Conservation (phyloP, 2,797 vertebrate species). For the Sylvia borin region DNA sequence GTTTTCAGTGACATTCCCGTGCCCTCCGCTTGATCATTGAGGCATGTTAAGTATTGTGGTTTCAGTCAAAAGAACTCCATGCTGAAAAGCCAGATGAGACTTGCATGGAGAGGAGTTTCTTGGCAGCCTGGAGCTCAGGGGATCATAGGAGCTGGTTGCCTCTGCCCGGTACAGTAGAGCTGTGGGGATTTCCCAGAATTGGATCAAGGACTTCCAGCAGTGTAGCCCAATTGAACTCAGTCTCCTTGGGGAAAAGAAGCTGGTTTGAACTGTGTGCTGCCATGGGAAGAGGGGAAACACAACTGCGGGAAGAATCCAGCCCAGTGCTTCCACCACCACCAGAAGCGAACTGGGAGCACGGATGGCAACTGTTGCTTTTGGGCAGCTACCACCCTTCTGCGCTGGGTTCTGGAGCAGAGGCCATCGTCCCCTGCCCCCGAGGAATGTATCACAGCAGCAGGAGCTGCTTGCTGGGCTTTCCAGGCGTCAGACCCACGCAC, state of each 20-base stretch:
- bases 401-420: neutral
- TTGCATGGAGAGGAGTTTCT: conserved; percentile 53
- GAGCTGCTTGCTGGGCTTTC: neutral
- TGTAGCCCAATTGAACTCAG: conserved; percentile 22
- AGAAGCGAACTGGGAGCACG: neutral
- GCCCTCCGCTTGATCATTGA: conserved; percentile 62
- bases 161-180: conserved; percentile 47
- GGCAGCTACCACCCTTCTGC: neutral
- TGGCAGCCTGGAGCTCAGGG: conserved; percentile 22
- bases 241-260: neutral
- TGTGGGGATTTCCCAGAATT: conserved; percentile 59
- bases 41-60: conserved; percentile 62
- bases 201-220: conserved; percentile 66
- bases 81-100: conserved; percentile 71
- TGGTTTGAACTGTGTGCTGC: conserved; percentile 46
- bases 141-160: conserved; percentile 30
- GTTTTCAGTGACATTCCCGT: conserved; percentile 60
- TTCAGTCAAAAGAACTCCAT: conserved; percentile 66
- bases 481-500: neutral
- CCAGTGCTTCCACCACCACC: neutral
- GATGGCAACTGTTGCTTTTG: neutral
- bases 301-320: neutral
- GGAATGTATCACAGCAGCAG: neutral
- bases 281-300: conserved; percentile 32
- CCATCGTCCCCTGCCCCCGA: fast-evolving